phyloP scores from a whole-genome alignment of 1,140 invertebrate genomes.

The Steinernema feltiae region DNA sequence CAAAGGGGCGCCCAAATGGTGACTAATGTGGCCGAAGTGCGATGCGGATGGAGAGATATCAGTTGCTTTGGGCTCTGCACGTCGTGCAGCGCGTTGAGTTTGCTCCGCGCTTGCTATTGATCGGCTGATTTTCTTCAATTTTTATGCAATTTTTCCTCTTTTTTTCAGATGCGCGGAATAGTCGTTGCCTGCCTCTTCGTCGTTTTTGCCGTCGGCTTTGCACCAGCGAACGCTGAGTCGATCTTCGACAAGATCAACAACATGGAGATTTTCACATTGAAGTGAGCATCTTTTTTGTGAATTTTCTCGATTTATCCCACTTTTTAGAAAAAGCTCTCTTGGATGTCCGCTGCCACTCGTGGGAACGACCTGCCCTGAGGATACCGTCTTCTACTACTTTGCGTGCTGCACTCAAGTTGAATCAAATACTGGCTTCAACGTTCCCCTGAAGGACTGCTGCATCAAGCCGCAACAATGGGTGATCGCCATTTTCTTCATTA shows the following conservation, averaged over 20 bases:
- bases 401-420: too few species aligned
- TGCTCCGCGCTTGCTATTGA: too few species aligned
- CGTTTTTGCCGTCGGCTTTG: not conserved
- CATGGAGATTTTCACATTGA: not conserved
- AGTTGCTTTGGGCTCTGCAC: too few species aligned
- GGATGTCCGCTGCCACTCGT: conserved; percentile 30
- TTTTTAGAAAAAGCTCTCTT: conserved; percentile 7
- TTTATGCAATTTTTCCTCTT: not conserved
- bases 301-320: not conserved
- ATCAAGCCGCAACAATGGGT: conserved; percentile 32
- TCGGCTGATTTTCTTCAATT: too few species aligned
- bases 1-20: too few species aligned
- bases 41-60: too few species aligned
- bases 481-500: conserved; percentile 23
- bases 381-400: conserved; percentile 32
- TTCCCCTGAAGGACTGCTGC: conserved; percentile 23
- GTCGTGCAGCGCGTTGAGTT: too few species aligned
- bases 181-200: not conserved
- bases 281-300: not conserved
- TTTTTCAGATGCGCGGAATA: not conserved
- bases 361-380: conserved; percentile 26
- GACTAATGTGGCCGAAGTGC: too few species aligned
- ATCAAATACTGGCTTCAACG: too few species aligned
- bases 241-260: not conserved
- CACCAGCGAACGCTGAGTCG: not conserved